phyloP scores from a whole-genome alignment of 2,113 vertebrate species.

The Corythaixoides concolor region DNA sequence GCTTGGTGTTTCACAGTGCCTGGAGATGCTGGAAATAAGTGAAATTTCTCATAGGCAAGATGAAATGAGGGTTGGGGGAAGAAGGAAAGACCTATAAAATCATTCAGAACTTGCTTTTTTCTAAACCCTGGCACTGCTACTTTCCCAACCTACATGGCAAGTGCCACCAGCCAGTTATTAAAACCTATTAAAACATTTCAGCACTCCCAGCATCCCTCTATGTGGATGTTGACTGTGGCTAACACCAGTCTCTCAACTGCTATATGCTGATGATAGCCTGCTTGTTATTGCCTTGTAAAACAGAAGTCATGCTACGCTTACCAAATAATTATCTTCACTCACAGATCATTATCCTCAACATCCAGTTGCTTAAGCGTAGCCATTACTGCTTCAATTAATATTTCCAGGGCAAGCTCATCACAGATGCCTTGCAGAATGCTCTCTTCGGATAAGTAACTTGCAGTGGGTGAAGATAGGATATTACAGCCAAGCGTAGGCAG shows the following conservation, averaged over 20 bases:
- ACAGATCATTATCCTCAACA: not conserved
- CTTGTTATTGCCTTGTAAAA: not conserved
- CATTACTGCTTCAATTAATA: not conserved
- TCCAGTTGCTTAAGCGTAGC: not conserved
- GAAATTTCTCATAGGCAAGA: not conserved
- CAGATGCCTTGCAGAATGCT: not conserved
- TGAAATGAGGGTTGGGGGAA: not conserved
- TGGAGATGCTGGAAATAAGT: not conserved
- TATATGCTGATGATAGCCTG: not conserved
- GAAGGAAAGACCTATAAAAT: not conserved
- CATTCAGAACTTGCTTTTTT: not conserved
- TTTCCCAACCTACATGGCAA: not conserved
- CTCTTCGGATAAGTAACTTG: not conserved
- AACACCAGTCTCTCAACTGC: not conserved
- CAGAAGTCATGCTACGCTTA: not conserved
- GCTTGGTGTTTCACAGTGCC: not conserved
- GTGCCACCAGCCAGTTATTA: not conserved
- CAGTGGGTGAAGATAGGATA: not conserved
- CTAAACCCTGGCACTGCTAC: not conserved
- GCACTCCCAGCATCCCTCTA: not conserved
- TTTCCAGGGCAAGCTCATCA: not conserved
- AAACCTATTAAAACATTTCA: not conserved
- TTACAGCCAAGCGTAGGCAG: not conserved
- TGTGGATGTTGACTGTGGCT: not conserved
- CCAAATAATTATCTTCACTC: not conserved